Base-by-base conservation (phyloP, 35 echinoderm and acorn worm species). In the Ptychodera flava region DNA sequence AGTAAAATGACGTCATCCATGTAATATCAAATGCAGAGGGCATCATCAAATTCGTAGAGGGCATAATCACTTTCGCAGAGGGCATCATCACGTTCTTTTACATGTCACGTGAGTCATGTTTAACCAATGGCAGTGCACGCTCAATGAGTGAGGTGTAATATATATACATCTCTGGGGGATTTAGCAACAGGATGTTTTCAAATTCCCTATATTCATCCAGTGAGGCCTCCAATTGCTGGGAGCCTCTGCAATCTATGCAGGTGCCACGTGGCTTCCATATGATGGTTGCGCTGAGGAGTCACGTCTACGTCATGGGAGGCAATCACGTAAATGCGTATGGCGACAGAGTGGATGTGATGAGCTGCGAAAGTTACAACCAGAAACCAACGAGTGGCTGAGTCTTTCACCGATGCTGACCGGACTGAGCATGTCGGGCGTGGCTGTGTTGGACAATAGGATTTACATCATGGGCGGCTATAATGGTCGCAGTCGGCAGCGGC, bases 381-480 rank as follows among this genome's bases (percentile, higher is more conserved):
- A 78, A 0, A 33, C 85, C 0, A 93, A 92, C 30, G 78, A 89
- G 30, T 99, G 96, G 96, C 83, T 86, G 12, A 88, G 88, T 35
- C 78, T 94, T 22, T 92, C 96, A 29, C 96, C 96, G 0, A 99
- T 99, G 96, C 77, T 99, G 38, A 92, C 92, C 10, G 96, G 96
- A 30, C 83, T 99, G 0, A 99, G 96, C 37, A 99, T 99, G 96
- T 90, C 96, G 1, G 96, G 96, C 10, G 83, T 84, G 31, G 77
- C 88, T 0, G 90, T 85, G 16, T 92, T 89, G 31, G 96, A 94
- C 31, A 84, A 92, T 77, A 99, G 89, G 35, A 94, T 99, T 45
- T 94, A 88, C 36, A 83, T 99, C 35, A 84, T 99, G 15, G 96
- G 96, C 32, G 96, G 96, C 29, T 99, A 99, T 89, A 99, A 94